A percentile compares a stretch with the other conserved stretches of the same genome.
Evolutionary conservation across 2,797 vertebrate genomes (phyloP).

Genomic region (Artibeus jamaicensis): DNA sequence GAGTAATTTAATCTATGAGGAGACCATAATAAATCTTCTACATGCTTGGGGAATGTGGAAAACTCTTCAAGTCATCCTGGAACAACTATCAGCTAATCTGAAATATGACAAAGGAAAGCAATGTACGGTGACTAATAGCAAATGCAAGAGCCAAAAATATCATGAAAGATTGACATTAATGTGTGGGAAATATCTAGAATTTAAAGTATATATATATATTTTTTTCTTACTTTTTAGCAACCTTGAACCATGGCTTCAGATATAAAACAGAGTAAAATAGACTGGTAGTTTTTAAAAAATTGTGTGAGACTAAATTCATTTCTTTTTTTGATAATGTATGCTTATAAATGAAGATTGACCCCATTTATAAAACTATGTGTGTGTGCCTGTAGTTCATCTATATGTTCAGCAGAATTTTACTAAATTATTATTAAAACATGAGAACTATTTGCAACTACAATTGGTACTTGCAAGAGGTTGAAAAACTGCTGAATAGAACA

Average conservation of each 20-base stretch:
- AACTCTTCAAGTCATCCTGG: neutral
- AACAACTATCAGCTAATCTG: neutral
- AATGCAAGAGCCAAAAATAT: neutral
- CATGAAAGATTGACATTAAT: neutral
- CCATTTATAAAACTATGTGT: neutral
- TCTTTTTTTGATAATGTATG: neutral
- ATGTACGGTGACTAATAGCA: neutral
- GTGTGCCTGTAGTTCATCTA: neutral
- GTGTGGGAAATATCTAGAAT: neutral
- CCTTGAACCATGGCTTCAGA: neutral
- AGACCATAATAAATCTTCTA: neutral
- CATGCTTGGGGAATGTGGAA: neutral
- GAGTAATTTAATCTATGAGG: neutral
- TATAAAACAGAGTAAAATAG: neutral
- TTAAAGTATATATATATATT: neutral
- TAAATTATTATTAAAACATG: neutral
- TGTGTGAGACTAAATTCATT: neutral
- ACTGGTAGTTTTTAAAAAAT: neutral
- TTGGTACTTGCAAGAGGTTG: neutral
- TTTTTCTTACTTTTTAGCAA: neutral
- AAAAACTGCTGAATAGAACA: neutral
- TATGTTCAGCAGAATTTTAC: neutral
- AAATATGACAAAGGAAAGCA: neutral
- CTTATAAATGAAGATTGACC: neutral
- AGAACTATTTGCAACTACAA: neutral